Conservation (phyloP, 2,888 invertebrate species). For the Beris morrisii region DNA sequence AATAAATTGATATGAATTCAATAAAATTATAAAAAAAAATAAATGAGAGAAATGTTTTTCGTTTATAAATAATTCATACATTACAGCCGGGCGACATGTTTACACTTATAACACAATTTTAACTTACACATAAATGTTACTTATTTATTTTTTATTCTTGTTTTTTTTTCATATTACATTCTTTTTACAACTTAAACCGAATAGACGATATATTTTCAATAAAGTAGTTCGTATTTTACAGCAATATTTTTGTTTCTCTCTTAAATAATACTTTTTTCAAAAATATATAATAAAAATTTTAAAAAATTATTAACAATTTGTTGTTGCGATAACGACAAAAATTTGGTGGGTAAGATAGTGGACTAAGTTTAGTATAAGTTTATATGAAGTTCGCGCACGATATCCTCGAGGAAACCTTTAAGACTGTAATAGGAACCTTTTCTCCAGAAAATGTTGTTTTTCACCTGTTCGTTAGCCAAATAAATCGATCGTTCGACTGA, state of each 20-base stretch:
- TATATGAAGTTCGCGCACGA: constrained; percentile 53
- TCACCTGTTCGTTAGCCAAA: constrained; percentile 54
- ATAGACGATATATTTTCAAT: too few relatives aligned
- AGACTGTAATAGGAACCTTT: constrained; percentile 53
- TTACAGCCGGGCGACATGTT: constrained; percentile 16
- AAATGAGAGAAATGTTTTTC: neutral
- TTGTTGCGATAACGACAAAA: constrained; percentile 1
- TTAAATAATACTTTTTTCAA: too few relatives aligned
- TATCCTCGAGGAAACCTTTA: constrained; percentile 51
- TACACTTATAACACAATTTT: neutral
- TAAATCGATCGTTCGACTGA: constrained; percentile 51
- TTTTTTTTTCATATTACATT: too few relatives aligned
- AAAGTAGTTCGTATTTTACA: too few relatives aligned
- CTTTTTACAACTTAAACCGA: too few relatives aligned
- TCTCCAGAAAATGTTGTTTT: constrained; percentile 56
- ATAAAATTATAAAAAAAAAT: too few relatives aligned
- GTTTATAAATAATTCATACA: constrained; percentile 26
- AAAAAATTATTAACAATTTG: too few relatives aligned
- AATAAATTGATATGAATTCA: too few relatives aligned
- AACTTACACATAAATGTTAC: neutral
- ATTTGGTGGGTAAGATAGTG: constrained; percentile 20
- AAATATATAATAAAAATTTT: too few relatives aligned
- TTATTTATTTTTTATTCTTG: too few relatives aligned
- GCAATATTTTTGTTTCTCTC: too few relatives aligned
- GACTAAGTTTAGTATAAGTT: constrained; percentile 42